Base-by-base conservation (phyloP, 2,797 vertebrate genomes). In the Hylomyscus alleni region DNA sequence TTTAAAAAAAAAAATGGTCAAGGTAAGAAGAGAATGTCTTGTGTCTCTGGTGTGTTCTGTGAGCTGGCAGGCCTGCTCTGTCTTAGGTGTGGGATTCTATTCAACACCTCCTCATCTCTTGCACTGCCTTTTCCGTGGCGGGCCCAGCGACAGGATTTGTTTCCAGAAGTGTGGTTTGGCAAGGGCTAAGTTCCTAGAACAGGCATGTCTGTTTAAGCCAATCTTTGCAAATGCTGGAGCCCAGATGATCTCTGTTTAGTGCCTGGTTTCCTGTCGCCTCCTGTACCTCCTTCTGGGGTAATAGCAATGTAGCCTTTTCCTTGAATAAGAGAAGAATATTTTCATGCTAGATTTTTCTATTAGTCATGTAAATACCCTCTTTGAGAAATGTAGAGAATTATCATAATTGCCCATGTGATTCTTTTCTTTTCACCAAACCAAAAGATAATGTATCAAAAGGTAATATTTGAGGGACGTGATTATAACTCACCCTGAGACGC, bases 181-280 rank as follows among this genome's bases (percentile, higher is more conserved):
- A 26, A 50, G 95, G 22, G 54, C 47, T 97, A 92, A 72, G 89
- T 96, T 65, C 72, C 47, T 96, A 56, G 82, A 96, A 12, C 83
- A 93, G 44, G 80, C 19, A 90, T 96, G 62, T 65, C 87, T 81
- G 31, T 96, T 95, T 86, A 62, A 92, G 93, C 31, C 78, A 84
- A 93, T 92, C 72, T 98, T 98, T 93, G 83, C 62, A 97, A 93
- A 91, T 95, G 90, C 75, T 95, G 94, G 44, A 95, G 40, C 89
- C 92, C 77, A 96, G 89, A 72, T 96, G 91, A 75, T 97, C 52
- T 80, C 93, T 95, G 78, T n/a, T 37, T 93, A 91, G 29, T 95
- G 44, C 97, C 95, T 73, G 81, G 84, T 98, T 98, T 98, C 97
- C 94, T 90, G 47, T 90, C 82, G 37, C 76, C 85, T 96, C 4